Conservation (phyloP, 1,140 invertebrate genomes). For the Brachionus rotundiformis region DNA sequence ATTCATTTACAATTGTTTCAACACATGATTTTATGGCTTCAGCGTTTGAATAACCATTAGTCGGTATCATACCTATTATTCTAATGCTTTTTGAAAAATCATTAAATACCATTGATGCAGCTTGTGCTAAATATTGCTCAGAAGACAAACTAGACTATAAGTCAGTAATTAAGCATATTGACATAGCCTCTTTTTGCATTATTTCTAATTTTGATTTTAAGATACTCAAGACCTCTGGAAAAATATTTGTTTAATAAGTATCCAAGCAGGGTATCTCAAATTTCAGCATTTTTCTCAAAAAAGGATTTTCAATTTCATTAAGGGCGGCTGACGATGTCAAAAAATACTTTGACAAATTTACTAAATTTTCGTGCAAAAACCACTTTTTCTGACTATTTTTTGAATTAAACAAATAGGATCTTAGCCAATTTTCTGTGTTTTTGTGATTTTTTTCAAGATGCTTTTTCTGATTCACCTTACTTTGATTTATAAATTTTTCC, state of each 20-base stretch:
- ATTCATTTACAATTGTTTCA: not conserved
- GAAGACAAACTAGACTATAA: slow-evolving; percentile 1
- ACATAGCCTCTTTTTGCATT: not conserved
- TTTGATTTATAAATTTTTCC: not conserved
- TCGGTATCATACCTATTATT: slow-evolving; percentile 16
- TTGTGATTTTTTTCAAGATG: not conserved
- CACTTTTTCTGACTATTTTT: not conserved
- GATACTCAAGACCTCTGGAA: not conserved
- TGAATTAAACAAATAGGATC: not conserved
- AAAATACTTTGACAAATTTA: not conserved
- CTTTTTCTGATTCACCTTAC: not conserved
- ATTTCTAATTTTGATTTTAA: not conserved
- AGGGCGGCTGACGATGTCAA: not conserved
- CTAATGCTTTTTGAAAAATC: not conserved
- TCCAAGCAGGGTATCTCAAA: not conserved
- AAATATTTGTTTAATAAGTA: not conserved
- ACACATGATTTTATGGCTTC: not conserved
- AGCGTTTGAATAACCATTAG: not conserved
- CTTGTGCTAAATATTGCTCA: not conserved
- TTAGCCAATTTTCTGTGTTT: too few relatives aligned
- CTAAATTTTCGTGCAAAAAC: not conserved
- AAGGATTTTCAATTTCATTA: not conserved
- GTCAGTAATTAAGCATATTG: not conserved
- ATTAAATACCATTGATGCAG: not conserved
- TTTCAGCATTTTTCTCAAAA: not conserved